phyloP scores from a whole-genome alignment of 2,888 invertebrate species.

The Tenthredo livida region DNA sequence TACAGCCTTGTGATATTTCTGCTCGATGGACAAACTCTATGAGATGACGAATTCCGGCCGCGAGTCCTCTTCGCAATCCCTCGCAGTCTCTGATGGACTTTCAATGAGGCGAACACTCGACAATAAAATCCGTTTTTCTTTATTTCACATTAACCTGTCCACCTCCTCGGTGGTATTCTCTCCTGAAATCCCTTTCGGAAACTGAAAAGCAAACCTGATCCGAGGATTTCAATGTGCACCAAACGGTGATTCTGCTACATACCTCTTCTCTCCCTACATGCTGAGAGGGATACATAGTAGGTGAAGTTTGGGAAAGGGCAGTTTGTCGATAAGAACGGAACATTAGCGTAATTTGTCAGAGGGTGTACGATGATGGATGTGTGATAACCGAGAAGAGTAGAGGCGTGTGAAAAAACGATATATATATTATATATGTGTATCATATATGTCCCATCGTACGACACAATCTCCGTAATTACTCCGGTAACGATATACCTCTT shows the following conservation, averaged over 20 bases:
- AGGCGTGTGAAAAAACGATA: conserved; percentile 29
- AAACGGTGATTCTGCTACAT: neutral
- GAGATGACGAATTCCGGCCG: conserved; percentile 70
- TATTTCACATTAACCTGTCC: neutral
- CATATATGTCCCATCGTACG: neutral
- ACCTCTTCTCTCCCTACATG: neutral
- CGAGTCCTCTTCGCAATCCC: conserved; percentile 9
- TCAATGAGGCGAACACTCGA: conserved; percentile 43
- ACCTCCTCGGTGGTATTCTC: neutral
- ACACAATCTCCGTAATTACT: conserved; percentile 20
- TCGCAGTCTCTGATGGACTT: conserved; percentile 23
- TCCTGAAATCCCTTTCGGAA: neutral
- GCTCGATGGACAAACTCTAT: conserved; percentile 70
- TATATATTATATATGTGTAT: neutral
- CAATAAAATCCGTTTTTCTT: conserved; percentile 38
- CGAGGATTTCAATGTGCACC: neutral
- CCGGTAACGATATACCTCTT: neutral
- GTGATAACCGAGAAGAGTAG: neutral
- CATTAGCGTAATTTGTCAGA: conserved; percentile 51
- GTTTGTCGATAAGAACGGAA: conserved; percentile 50
- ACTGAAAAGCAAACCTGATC: neutral
- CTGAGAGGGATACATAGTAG: neutral
- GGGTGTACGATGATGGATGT: conserved; percentile 31
- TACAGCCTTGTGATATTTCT: conserved; percentile 62
- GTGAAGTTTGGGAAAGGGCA: conserved; percentile 41